phyloP scores from a whole-genome alignment of 2,888 invertebrate species.

The Apodemia hepburni region DNA sequence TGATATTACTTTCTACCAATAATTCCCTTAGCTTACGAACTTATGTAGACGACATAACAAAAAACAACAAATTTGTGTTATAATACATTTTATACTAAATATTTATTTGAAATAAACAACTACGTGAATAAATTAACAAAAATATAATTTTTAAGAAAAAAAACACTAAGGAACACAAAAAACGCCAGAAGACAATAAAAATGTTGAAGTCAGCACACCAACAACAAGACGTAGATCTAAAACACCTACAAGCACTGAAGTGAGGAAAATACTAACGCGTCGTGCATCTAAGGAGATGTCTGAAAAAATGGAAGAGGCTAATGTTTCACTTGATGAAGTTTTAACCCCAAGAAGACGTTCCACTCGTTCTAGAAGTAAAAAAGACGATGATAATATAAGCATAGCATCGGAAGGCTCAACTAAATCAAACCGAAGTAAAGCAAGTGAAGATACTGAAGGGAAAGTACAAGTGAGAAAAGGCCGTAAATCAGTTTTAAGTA shows the following conservation, averaged over 20 bases:
- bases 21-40: too few species aligned
- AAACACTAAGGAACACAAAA: too few species aligned
- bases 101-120: too few species aligned
- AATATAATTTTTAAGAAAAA: too few species aligned
- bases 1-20: too few species aligned
- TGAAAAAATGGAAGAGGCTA: slow-evolving; percentile 49
- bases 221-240: slow-evolving; percentile 43
- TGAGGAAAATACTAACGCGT: slow-evolving; percentile 58
- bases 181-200: slow-evolving; percentile 20
- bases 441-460: slow-evolving; percentile 44
- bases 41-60: too few species aligned
- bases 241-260: slow-evolving; percentile 55
- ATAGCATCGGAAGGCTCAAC: slow-evolving; percentile 54
- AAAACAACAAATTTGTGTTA: too few species aligned
- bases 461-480: slow-evolving; percentile 46
- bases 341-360: slow-evolving; percentile 52
- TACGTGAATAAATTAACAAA: slow-evolving; percentile 30
- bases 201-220: slow-evolving; percentile 24
- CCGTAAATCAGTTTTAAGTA: slow-evolving; percentile 49
- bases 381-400: slow-evolving; percentile 57
- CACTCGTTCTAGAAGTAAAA: slow-evolving; percentile 45
- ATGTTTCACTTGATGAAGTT: slow-evolving; percentile 42
- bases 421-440: slow-evolving; percentile 45
- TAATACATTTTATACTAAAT: too few species aligned
- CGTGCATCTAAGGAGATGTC: slow-evolving; percentile 59